Evolutionary conservation across 2,888 invertebrate species (phyloP).

Genomic region (Sesia apiformis): DNA sequence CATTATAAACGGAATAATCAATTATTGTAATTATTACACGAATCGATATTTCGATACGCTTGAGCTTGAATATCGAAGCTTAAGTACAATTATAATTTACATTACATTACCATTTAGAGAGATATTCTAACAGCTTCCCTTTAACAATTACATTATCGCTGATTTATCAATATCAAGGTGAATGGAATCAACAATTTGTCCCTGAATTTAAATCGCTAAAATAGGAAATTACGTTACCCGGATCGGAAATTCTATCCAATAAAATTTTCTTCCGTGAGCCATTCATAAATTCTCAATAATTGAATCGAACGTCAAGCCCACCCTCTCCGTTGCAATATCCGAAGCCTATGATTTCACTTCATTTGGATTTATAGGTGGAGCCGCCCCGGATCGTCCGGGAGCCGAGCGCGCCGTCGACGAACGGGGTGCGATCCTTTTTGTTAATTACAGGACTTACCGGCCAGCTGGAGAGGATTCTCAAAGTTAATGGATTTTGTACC

Average conservation of each 20-base stretch:
- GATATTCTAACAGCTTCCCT: too few relatives aligned
- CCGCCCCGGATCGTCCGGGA: not conserved
- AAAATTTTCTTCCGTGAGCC: constrained; percentile 51
- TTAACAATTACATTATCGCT: not conserved
- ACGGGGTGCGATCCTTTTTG: constrained; percentile 31
- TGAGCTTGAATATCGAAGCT: too few relatives aligned
- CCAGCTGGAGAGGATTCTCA: constrained; percentile 28
- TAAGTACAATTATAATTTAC: too few relatives aligned
- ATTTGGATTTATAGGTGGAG: constrained; percentile 32
- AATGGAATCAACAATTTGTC: constrained; percentile 36
- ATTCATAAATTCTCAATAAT: constrained; percentile 64
- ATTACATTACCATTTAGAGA: too few relatives aligned
- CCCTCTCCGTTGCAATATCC: constrained; percentile 39
- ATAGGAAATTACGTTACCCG: constrained; percentile 44
- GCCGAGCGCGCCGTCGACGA: not conserved
- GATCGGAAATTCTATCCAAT: constrained; percentile 51
- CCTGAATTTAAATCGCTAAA: constrained; percentile 43
- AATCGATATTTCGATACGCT: too few relatives aligned
- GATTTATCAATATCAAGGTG: constrained; percentile 12
- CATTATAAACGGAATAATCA: too few relatives aligned
- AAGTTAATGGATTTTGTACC: constrained; percentile 36
- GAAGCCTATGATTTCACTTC: constrained; percentile 46
- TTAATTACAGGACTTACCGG: constrained; percentile 33
- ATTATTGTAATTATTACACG: too few relatives aligned
- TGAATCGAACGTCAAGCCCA: constrained; percentile 52